Evolutionary conservation across 2,888 invertebrate species (phyloP).

Genomic region (Agonopterix alstromeriana): DNA sequence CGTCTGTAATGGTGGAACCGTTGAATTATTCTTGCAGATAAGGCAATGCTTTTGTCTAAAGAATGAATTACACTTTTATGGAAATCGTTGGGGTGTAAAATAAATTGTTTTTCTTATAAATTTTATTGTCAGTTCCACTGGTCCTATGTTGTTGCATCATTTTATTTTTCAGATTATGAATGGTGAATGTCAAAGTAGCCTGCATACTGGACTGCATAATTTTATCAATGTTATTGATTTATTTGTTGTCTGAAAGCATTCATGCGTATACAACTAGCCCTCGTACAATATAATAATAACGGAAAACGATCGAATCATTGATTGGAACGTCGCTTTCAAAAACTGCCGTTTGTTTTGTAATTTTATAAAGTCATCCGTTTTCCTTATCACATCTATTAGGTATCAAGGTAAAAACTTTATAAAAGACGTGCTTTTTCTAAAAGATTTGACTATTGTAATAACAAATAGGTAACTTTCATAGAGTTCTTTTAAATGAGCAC

Average conservation of each 20-base stretch:
- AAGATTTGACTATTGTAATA: neutral
- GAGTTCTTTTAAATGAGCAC: conserved; percentile 28
- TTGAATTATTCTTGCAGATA: conserved; percentile 56
- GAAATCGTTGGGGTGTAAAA: neutral
- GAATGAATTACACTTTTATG: conserved; percentile 32
- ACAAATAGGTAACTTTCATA: conserved; percentile 13
- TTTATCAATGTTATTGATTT: too few relatives aligned
- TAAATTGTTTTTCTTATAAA: too few relatives aligned
- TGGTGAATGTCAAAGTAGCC: too few relatives aligned
- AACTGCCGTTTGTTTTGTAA: conserved; percentile 12
- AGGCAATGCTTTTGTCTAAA: conserved; percentile 46
- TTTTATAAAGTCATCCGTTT: conserved; percentile 3
- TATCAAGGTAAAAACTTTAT: neutral
- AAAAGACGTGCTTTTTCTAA: neutral
- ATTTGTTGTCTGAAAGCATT: conserved; percentile 15
- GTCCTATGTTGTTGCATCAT: too few relatives aligned
- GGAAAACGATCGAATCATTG: conserved; percentile 13
- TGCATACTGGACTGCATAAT: too few relatives aligned
- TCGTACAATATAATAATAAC: conserved; percentile 9
- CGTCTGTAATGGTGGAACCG: conserved; percentile 48
- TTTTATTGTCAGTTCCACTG: too few relatives aligned
- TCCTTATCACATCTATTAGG: conserved; percentile 5
- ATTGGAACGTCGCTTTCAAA: conserved; percentile 10
- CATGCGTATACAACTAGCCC: conserved; percentile 16
- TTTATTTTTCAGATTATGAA: too few relatives aligned